phyloP scores from a whole-genome alignment of 2,113 vertebrate species.

The Microtus oregoni region DNA sequence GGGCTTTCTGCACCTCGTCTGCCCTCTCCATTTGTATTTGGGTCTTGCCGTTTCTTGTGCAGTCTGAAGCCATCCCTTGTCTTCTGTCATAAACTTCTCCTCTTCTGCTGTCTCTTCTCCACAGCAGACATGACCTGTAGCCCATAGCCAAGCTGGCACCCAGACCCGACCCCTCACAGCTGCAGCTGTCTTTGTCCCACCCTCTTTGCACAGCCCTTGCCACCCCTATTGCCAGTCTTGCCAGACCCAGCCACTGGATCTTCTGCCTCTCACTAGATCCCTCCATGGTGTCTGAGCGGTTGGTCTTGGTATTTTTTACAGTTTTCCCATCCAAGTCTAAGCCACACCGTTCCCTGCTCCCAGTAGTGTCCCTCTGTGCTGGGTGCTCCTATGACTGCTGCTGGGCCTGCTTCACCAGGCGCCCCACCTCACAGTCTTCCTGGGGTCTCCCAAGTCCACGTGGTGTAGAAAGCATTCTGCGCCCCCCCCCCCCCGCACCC shows the following conservation, averaged over 20 bases:
- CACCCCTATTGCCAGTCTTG: background rate
- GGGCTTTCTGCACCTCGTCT: no score
- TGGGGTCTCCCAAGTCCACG: background rate
- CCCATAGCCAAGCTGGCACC: background rate
- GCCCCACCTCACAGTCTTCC: background rate
- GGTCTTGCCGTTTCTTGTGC: background rate
- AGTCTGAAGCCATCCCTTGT: background rate
- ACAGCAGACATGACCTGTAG: background rate
- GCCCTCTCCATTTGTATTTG: background rate
- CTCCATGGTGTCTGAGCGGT: background rate
- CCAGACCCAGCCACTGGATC: background rate
- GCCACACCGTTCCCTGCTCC: background rate
- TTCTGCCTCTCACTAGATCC: background rate
- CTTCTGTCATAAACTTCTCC: background rate
- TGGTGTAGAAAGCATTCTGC: background rate
- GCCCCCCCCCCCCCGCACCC: fast-evolving
- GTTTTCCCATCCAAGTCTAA: background rate
- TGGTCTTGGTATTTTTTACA: background rate
- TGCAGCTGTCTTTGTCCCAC: background rate
- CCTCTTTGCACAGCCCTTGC: background rate
- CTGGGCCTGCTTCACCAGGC: no score
- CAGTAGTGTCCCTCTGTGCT: background rate
- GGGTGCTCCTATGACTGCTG: background rate
- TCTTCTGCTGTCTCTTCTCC: background rate
- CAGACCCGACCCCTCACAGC: background rate